Evolutionary conservation across 2,888 invertebrate species (phyloP), one percentile per base, ranked within the genome.

Genomic region (Lasius fuliginosus): DNA sequence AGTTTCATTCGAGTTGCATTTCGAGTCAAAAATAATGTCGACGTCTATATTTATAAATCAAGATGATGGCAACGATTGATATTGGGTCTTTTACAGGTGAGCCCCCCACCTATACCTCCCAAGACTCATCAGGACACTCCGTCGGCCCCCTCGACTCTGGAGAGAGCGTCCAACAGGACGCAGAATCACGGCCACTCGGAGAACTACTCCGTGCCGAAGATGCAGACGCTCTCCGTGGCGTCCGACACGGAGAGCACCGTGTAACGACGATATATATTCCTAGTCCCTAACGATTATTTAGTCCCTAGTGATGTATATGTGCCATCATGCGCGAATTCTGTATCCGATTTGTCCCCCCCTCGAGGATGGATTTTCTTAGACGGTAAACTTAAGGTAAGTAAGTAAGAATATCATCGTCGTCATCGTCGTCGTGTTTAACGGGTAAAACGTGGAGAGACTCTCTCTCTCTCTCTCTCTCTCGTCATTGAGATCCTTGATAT

Each of bases 161-260:
- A 95, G 82, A 91, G 95, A 75, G 86, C 89, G 9, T 90, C 92
- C 6, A 93, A 85, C 88, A 93, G 94, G 27, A 79, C 88, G 23
- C 92, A 92, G 82, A 86, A 79, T 11, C 90, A 92, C 81, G 91
- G 90, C 36, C 94, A 94, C 56, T 89, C 92, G 49, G 95, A 95
- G 85, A 95, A 95, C 85, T 95, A 95, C 83, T 95, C 95, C 30
- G 94, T 95, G 67, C 95, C 95, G 56, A 95, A 95, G 89, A 87
- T 94, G 60, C 94, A 95, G 90, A 93, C 94, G 36, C 92, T 95
- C 53, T 94, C 95, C n/a, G 92, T 95, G 64, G 93, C 94, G 3
- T 92, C 94, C 23, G 95, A 95, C 76, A 91, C 93, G 46, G 95
- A 95, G 85, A 94, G 94, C 87, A 94, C 93, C 60, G 93, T 94